A percentile compares a stretch with the other conserved stretches of the same genome.
Evolutionary conservation across 35 echinoderm and acorn worm genomes (phyloP).

Genomic region (Apostichopus parvimensis): DNA sequence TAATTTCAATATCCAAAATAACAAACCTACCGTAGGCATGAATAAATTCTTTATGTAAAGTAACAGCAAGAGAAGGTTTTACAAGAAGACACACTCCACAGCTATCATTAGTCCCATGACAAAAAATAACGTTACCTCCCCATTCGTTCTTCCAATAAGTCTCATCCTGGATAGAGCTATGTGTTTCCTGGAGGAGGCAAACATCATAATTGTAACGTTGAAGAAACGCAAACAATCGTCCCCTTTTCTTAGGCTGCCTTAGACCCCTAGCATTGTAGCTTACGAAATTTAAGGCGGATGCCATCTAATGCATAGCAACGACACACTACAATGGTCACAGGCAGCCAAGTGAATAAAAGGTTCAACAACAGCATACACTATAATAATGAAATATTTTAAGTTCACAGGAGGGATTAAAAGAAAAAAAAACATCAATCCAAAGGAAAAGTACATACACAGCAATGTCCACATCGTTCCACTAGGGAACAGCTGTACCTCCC

Average conservation of each 20-base stretch:
- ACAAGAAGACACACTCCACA: background rate
- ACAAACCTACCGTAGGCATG: background rate
- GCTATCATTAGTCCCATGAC: background rate
- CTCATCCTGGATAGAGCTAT: background rate
- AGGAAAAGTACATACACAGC: background rate
- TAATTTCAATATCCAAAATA: background rate
- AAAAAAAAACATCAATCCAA: slow-evolving; percentile 26
- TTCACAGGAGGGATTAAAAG: background rate
- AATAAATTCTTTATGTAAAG: background rate
- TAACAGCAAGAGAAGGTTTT: background rate
- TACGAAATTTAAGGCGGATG: too few relatives aligned
- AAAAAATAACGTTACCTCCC: slow-evolving; percentile 6
- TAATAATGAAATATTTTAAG: background rate
- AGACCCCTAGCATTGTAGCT: background rate
- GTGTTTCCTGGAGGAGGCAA: background rate
- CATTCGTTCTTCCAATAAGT: slow-evolving; percentile 25
- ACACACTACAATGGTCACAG: too few relatives aligned
- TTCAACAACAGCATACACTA: background rate
- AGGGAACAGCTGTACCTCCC: background rate
- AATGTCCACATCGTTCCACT: background rate
- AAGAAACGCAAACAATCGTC: background rate
- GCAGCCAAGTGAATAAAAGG: too few relatives aligned
- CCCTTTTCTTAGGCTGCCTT: background rate
- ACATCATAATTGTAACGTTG: background rate
- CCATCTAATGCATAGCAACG: too few relatives aligned